A percentile compares a stretch with the other conserved stretches of the same genome.
phyloP scores from a whole-genome alignment of 2,888 invertebrate species.

The Mellilla xanthometata region DNA sequence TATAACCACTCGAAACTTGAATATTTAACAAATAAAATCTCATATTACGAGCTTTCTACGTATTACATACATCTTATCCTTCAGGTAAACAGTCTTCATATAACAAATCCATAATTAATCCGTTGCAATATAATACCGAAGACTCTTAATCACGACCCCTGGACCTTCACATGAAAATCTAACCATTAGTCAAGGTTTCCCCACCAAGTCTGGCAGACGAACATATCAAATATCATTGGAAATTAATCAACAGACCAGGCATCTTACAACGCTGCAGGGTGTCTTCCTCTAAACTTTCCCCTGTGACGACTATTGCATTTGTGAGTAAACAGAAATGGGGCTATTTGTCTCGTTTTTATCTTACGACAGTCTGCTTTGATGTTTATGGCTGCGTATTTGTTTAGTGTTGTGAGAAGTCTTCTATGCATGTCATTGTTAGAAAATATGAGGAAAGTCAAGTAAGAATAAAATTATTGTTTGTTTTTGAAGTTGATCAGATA shows the following conservation, averaged over 20 bases:
- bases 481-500: no score
- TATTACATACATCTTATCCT: no score
- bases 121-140: conserved; percentile 52
- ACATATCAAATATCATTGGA: conserved; percentile 77
- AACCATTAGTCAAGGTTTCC: conserved; percentile 72
- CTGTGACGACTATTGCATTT: conserved; percentile 31
- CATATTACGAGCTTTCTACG: no score
- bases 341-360: conserved; percentile 31
- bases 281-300: conserved; percentile 37
- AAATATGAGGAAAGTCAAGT: neutral
- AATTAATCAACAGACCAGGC: conserved; percentile 66
- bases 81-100: neutral
- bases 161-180: conserved; percentile 64
- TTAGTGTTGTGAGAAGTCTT: conserved; percentile 5
- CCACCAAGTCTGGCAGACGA: conserved; percentile 57
- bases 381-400: conserved; percentile 18
- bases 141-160: conserved; percentile 54
- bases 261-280: conserved; percentile 40
- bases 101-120: conserved; percentile 45
- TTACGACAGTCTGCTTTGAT: conserved; percentile 25
- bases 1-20: no score
- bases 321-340: conserved; percentile 27
- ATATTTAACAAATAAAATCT: no score
- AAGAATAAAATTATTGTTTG: no score
- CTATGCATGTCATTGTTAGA: conserved; percentile 1